phyloP scores from a whole-genome alignment of 2,797 vertebrate genomes.

The Pristis pectinata region DNA sequence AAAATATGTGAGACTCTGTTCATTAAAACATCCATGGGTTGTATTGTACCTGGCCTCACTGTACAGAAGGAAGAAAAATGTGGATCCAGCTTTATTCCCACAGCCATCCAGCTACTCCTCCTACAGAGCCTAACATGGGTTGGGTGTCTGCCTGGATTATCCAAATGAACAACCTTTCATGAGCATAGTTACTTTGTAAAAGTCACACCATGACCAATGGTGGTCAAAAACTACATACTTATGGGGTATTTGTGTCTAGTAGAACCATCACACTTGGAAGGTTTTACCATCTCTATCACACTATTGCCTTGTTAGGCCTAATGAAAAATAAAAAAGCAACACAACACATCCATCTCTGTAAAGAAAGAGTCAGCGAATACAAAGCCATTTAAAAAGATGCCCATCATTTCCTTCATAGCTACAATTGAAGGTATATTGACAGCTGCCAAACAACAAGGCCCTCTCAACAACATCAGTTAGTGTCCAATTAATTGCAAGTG shows the following conservation, averaged over 20 bases:
- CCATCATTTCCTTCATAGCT: no score
- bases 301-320: no score
- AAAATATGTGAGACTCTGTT: not conserved
- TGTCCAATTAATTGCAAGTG: no score
- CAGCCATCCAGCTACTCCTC: not conserved
- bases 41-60: not conserved
- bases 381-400: no score
- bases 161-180: not conserved
- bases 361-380: no score
- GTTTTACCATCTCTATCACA: no score
- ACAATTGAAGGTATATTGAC: no score
- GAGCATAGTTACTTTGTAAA: not conserved
- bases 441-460: no score
- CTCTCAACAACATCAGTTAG: no score
- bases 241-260: not conserved
- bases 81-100: not conserved
- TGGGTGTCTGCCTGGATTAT: not conserved
- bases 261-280: no score
- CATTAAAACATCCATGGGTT: not conserved
- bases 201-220: not conserved
- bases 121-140: not conserved
- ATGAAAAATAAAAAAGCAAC: not conserved
- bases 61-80: not conserved
- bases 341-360: no score
- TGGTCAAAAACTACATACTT: not conserved